phyloP scores from a whole-genome alignment of 2,888 invertebrate genomes.

The Diachrysia chrysitis region DNA sequence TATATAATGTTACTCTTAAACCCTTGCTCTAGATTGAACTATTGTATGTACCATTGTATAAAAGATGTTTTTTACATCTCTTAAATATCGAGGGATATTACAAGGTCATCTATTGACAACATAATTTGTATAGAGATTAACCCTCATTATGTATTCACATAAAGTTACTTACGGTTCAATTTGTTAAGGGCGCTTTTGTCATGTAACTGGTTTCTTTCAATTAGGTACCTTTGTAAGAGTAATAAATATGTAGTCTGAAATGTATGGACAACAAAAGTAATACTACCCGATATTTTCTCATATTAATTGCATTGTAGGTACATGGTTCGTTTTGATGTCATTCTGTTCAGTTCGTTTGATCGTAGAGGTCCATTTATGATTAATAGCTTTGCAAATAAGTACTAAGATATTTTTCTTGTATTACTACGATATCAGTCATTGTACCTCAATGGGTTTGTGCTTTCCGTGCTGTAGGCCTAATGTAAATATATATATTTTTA shows the following conservation, averaged over 20 bases:
- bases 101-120: too few relatives aligned
- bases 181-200: not conserved
- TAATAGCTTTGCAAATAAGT: too few relatives aligned
- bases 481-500: not conserved
- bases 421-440: too few relatives aligned
- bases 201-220: not conserved
- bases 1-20: too few relatives aligned
- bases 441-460: not conserved
- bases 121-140: not conserved
- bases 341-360: not conserved
- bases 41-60: too few relatives aligned
- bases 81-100: too few relatives aligned
- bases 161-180: not conserved
- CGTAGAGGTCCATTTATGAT: not conserved
- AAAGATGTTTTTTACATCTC: too few relatives aligned
- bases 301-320: not conserved
- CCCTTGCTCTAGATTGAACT: too few relatives aligned
- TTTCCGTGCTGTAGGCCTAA: not conserved
- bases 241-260: too few relatives aligned
- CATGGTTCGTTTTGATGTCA: not conserved
- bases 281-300: not conserved
- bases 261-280: not conserved
- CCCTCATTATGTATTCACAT: not conserved
- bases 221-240: too few relatives aligned
- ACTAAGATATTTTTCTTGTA: not conserved